phyloP scores from a whole-genome alignment of 2,113 vertebrate genomes.

The Phoenicopterus ruber region DNA sequence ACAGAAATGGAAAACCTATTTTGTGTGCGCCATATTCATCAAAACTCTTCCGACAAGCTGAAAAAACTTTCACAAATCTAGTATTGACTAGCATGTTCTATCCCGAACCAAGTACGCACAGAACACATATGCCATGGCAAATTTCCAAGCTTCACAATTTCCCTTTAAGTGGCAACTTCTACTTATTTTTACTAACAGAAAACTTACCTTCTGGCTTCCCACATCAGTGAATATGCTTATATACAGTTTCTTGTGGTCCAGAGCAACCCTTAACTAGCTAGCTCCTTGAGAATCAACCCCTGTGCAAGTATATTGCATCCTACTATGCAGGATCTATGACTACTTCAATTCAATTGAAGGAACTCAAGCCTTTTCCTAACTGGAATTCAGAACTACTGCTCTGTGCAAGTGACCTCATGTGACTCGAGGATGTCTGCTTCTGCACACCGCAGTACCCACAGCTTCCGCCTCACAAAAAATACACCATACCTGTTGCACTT shows the following conservation, averaged over 20 bases:
- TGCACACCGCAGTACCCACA: neutral
- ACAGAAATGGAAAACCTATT: constrained; percentile 7
- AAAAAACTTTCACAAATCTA: neutral
- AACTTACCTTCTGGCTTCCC: neutral
- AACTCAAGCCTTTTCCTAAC: neutral
- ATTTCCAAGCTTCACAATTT: neutral
- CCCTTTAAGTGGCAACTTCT: neutral
- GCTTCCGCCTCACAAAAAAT: neutral
- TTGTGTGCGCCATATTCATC: neutral
- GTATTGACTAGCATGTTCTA: neutral
- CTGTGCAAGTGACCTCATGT: accelerated
- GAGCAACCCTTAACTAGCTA: neutral
- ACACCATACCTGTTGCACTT: neutral
- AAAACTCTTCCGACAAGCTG: neutral
- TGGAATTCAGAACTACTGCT: neutral
- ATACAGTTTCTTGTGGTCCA: neutral
- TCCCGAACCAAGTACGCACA: neutral
- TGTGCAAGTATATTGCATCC: neutral
- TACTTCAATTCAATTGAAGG: neutral
- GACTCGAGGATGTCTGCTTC: neutral
- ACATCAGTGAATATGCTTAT: neutral
- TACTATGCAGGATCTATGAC: neutral
- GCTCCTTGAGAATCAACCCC: neutral
- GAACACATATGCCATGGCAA: neutral
- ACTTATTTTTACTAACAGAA: neutral